Percentiles rank a stretch among this genome's conserved stretches.
These are phyloP conservation scores for Epinephelus coioides DNA, from an alignment of 2,797 vertebrate species.

Conservation along the genomic window DNA sequence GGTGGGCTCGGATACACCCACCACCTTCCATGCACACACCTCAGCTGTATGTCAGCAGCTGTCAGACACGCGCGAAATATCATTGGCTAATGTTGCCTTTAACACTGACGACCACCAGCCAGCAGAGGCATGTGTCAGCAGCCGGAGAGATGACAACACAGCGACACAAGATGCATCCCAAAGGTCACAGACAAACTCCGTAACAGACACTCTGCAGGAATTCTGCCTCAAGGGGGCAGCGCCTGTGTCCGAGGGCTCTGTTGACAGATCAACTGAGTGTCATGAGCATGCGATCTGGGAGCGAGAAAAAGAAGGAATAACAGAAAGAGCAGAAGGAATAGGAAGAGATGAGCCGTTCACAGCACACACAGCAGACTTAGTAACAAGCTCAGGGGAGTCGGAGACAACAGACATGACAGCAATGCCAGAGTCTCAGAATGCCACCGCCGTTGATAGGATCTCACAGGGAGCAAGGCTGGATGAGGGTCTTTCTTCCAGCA, in stretches of 20 bases:
- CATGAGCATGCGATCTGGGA: conserved; percentile 49
- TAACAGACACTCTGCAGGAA: conserved; percentile 69
- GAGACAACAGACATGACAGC: conserved; percentile 73
- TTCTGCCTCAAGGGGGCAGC: conserved; percentile 52
- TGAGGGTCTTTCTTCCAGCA: conserved; percentile 69
- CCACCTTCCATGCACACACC: conserved; percentile 19
- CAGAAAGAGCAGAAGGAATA: conserved; percentile 52
- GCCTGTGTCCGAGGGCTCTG: conserved; percentile 54
- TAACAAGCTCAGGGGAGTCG: conserved; percentile 79
- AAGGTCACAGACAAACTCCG: conserved; percentile 74
- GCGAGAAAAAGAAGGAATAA: conserved; percentile 57
- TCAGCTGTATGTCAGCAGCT: conserved; percentile 59
- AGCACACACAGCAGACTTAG: conserved; percentile 60
- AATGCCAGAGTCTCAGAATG: conserved; percentile 73
- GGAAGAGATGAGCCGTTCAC: conserved; percentile 54
- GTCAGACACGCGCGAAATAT: conserved; percentile 57
- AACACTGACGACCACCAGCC: conserved; percentile 49
- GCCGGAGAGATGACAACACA: conserved; percentile 62
- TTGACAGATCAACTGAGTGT: conserved; percentile 63
- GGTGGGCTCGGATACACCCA: conserved; percentile 47
- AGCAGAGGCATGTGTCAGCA: conserved; percentile 58
- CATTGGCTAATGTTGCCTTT: conserved; percentile 37
- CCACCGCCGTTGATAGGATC: conserved; percentile 74
- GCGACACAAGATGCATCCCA: conserved; percentile 48
- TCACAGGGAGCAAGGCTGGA: conserved; percentile 70